Evolutionary conservation across 2,797 vertebrate genomes (phyloP).

Genomic region (Myripristis murdjan): DNA sequence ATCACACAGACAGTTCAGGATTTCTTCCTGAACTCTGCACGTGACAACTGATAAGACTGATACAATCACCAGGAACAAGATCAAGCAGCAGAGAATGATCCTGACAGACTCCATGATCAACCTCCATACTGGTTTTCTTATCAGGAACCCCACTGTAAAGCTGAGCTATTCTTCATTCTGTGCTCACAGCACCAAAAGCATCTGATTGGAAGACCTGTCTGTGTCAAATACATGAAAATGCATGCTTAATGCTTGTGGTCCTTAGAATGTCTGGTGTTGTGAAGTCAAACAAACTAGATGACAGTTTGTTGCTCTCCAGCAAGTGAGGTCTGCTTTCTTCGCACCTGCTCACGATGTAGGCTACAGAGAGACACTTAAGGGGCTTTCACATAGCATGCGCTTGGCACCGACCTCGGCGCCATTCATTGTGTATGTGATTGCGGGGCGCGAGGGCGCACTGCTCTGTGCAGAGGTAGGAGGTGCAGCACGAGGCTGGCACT

Average conservation of each 20-base stretch:
- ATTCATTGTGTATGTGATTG: too few species aligned
- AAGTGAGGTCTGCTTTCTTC: not conserved
- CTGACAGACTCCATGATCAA: constrained; percentile 17
- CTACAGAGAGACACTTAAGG: not conserved
- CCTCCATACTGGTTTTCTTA: constrained; percentile 7
- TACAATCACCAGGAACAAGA: constrained; percentile 36
- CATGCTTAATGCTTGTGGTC: constrained; percentile 3
- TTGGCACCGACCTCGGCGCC: too few species aligned
- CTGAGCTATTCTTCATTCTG: constrained; percentile 25
- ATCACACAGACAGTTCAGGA: constrained; percentile 27
- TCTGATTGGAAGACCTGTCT: constrained; percentile 33
- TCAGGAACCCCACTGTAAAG: not conserved
- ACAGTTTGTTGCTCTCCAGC: too few species aligned
- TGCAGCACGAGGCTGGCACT: too few species aligned
- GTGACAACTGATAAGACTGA: constrained; percentile 37
- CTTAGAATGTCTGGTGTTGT: too few species aligned
- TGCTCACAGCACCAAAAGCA: constrained; percentile 22
- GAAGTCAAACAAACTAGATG: too few species aligned
- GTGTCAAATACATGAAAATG: constrained; percentile 27
- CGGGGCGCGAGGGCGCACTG: too few species aligned
- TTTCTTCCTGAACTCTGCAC: constrained; percentile 12
- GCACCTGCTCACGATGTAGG: not conserved
- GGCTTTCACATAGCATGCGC: too few species aligned
- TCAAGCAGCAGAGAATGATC: constrained; percentile 38
- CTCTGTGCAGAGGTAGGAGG: too few species aligned